These are phyloP conservation scores for Illadopsis cleaveri DNA, from an alignment of 2,113 vertebrate genomes.

Conservation along the genomic window DNA sequence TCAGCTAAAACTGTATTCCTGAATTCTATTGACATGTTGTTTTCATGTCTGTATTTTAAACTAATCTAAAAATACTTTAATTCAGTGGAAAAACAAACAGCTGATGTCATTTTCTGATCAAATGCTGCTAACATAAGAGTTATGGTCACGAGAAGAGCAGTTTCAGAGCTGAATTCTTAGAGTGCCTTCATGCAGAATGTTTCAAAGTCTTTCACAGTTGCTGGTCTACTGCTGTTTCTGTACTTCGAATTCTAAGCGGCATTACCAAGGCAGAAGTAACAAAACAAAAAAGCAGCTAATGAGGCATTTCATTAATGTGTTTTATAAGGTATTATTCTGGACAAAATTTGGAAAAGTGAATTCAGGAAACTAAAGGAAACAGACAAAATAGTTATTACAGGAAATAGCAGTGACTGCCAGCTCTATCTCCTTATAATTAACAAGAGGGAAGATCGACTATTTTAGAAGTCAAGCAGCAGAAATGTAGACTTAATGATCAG, in stretches of 20 bases:
- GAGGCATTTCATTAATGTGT: slow-evolving; percentile 22
- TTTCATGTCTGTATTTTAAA: slow-evolving; percentile 10
- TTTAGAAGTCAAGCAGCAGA: slow-evolving; percentile 2
- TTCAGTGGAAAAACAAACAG: slow-evolving; percentile 40
- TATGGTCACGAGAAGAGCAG: not conserved
- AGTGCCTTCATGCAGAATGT: not conserved
- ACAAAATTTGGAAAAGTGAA: not conserved
- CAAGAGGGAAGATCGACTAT: not conserved
- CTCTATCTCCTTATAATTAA: not conserved
- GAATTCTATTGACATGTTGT: not conserved
- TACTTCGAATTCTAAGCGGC: not conserved
- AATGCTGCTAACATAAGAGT: not conserved
- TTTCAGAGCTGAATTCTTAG: slow-evolving; percentile 28
- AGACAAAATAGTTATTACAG: slow-evolving; percentile 25
- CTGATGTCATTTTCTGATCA: slow-evolving; percentile 9
- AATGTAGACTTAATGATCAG: not conserved
- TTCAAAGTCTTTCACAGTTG: not conserved
- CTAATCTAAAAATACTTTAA: slow-evolving; percentile 34
- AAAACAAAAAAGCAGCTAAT: slow-evolving; percentile 36
- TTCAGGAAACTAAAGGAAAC: slow-evolving; percentile 29
- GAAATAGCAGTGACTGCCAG: slow-evolving; percentile 1
- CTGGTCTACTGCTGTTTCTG: not conserved
- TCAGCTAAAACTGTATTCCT: not conserved
- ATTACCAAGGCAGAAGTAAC: slow-evolving; percentile 12
- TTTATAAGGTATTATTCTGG: slow-evolving; percentile 31